These are phyloP conservation scores for Erpornis zantholeuca DNA, from an alignment of 2,113 vertebrate species.

Conservation along the genomic window DNA sequence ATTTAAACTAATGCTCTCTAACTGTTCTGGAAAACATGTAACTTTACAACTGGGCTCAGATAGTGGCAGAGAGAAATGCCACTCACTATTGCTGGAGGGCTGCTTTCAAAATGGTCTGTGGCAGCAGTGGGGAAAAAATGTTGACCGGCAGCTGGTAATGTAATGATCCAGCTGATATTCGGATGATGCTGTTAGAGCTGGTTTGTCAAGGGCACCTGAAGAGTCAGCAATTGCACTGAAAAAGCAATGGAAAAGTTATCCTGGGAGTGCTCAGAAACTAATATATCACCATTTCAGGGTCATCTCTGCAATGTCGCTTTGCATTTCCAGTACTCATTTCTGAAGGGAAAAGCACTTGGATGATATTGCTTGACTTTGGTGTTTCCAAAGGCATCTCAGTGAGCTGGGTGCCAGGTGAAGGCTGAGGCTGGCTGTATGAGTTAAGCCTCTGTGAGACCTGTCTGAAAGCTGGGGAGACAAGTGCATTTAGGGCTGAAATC, in stretches of 20 bases:
- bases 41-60: background rate
- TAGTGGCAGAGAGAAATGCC: background rate
- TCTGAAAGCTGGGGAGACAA: background rate
- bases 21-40: conserved; percentile 27
- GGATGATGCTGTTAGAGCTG: background rate
- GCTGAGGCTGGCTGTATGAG: background rate
- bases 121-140: background rate
- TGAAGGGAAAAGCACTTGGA: background rate
- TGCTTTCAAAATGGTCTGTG: background rate
- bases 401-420: background rate
- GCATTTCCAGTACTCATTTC: background rate
- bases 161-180: background rate
- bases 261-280: background rate
- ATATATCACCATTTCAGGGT: background rate
- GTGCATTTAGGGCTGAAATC: background rate
- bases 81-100: background rate
- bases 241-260: background rate
- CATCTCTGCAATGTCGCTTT: background rate
- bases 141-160: background rate
- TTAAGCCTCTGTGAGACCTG: background rate
- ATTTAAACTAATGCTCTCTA: conserved; percentile 3
- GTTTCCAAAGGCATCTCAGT: background rate
- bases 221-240: background rate
- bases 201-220: background rate
- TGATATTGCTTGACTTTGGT: background rate